Base-by-base conservation (phyloP, 2,113 vertebrate species). In the Psittacara wagleri region DNA sequence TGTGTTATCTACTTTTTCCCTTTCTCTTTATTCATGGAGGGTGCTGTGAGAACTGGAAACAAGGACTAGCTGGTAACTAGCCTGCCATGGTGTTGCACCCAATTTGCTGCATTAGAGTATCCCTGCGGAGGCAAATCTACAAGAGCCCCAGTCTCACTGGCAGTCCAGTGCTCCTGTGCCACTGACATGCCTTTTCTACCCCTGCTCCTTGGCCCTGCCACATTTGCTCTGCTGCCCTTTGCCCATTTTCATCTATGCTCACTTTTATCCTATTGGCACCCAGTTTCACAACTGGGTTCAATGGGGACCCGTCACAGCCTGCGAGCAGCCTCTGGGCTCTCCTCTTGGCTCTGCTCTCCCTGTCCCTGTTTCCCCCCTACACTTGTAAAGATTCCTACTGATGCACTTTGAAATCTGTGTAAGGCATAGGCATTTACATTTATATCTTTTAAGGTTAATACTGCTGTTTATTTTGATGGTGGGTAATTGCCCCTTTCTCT, bases 161-260 rank as follows among this genome's bases (percentile, higher is more conserved):
- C 70, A 48, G 41, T 10, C 29, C 41, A 37, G 44, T 16, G 28
- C 62, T 70, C 25, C 41, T 61, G 27, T 81, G 55, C 70, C 39
- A 27, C 0, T 0, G 7, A 7, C 0, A 0, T 16, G 72, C 63
- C 41, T 86, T 72, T 74, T 41, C 54, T 46, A 62, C 17, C 15
- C 27, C 24, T 12, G 2, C 0, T 39, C 13, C 25, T 24, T 37
- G 54, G 27, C 76, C 12, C 29, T 61, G 61, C 35, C 48, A 35
- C 0, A 0, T 72, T 78, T 78, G 33, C 33, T 78, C 43, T 86
- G 66, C 74, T 94, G 86, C 39, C 77, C 33, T 94, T 92, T 94
- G 55, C 64, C 64, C 2, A 0, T 54, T 75, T 69, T 69, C 39
- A 24, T 52, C 49, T 59, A 12, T 1, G 2, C 18, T 88, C 64